Conservation (phyloP, 2,797 vertebrate genomes). For the Acrossocheilus wenchowensis region DNA sequence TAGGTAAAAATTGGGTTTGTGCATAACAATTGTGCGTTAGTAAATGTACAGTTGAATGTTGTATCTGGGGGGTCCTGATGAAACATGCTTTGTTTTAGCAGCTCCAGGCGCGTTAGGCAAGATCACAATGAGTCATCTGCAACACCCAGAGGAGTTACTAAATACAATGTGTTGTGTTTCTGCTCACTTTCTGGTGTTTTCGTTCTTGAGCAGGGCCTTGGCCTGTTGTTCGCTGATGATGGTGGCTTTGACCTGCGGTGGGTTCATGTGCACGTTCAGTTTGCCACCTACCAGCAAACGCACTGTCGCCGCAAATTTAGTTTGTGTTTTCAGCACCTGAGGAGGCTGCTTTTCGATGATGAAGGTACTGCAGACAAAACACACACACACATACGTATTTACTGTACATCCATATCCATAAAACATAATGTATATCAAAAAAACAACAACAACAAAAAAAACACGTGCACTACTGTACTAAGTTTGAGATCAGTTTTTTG, state of each 20-base stretch:
- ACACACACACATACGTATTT: neutral
- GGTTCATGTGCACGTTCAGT: slow-evolving; percentile 98
- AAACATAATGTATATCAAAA: neutral
- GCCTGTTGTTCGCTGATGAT: slow-evolving; percentile 97
- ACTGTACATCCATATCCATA: neutral
- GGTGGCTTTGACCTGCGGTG: slow-evolving; percentile 94
- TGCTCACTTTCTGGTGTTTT: slow-evolving; percentile 84
- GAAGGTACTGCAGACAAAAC: slow-evolving; percentile 82
- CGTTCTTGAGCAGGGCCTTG: slow-evolving; percentile 93
- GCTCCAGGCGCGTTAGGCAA: neutral
- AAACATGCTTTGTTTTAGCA: slow-evolving; percentile 10
- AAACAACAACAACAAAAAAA: neutral
- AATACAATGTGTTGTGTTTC: slow-evolving; percentile 23
- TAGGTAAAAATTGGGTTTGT: neutral
- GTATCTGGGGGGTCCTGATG: neutral
- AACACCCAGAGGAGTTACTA: neutral
- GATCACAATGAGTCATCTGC: slow-evolving; percentile 11
- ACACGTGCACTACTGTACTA: neutral
- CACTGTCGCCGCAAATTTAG: slow-evolving; percentile 93
- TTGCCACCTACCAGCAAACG: slow-evolving; percentile 94
- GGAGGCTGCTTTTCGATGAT: slow-evolving; percentile 98
- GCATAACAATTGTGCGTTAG: slow-evolving; percentile 47
- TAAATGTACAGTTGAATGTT: neutral
- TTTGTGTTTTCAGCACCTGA: slow-evolving; percentile 93
- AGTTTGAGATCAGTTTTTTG: neutral